phyloP scores from a whole-genome alignment of 2,888 invertebrate genomes.

The Caenorhabditis panamensis region DNA sequence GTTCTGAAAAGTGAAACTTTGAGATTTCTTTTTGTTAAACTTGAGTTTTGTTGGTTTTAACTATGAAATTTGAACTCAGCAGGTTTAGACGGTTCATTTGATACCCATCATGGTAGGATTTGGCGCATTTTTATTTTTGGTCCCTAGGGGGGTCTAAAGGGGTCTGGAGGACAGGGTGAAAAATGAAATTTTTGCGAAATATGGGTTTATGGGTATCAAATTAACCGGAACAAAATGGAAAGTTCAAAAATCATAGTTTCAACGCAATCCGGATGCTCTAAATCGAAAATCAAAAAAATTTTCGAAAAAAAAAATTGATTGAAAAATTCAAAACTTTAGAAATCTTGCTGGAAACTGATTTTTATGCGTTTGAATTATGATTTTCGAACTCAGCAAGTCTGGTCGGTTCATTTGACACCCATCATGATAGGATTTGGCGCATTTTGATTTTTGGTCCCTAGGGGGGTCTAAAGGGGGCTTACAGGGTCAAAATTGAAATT shows the following conservation, averaged over 20 bases:
- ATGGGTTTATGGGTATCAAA: neutral
- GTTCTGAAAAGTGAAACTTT: conserved; percentile 66
- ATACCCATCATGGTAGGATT: conserved; percentile 11
- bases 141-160: too few relatives aligned
- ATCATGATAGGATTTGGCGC: conserved; percentile 10
- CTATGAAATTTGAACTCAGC: neutral
- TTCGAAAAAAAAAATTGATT: too few relatives aligned
- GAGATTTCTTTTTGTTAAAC: too few relatives aligned
- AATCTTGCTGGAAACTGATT: too few relatives aligned
- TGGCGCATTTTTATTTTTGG: neutral
- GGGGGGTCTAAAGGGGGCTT: too few relatives aligned
- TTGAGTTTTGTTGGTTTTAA: too few relatives aligned
- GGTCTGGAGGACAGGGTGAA: too few relatives aligned
- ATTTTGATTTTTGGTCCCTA: too few relatives aligned
- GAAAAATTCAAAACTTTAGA: too few relatives aligned
- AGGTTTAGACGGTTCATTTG: neutral
- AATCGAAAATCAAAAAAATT: too few relatives aligned
- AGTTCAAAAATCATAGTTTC: neutral
- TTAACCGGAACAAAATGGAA: neutral
- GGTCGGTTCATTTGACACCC: neutral
- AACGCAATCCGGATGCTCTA: neutral
- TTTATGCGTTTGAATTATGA: too few relatives aligned
- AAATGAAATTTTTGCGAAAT: neutral
- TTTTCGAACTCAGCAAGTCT: neutral
- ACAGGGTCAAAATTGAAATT: too few relatives aligned